Base-by-base conservation (phyloP, 1,140 invertebrate species). In the Drosophila simulans region DNA sequence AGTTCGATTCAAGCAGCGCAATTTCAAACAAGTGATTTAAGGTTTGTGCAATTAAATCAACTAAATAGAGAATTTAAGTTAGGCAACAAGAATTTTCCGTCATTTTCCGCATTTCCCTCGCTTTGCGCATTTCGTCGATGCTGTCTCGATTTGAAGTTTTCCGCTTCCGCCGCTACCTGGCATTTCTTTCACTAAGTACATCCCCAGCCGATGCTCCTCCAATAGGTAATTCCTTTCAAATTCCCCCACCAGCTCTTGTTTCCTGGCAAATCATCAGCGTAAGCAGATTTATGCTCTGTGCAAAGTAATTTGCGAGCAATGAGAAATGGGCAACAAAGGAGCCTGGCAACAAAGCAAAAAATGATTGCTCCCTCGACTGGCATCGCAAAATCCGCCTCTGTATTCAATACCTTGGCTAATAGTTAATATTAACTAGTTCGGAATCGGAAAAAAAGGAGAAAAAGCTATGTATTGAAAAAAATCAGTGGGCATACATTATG, bases 281-380 rank as follows among this genome's bases (percentile, higher is more conserved):
- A 77, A 80, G 73, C 68, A 74, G 81, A 81, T 85, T 85, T 85
- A 58, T 77, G 64, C 48, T 58, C 53, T 63, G 49, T 31, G 40
- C 62, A 60, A 69, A 55, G 56, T 70, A 62, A 81, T 72, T 64
- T 64, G 35, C 58, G 11, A 75, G 69, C 51, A 39, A 54, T 49
- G 62, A 62, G 49, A 49, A 59, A 59, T 46, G 40, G 42, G 31
- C 52, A 34, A 46, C 58, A 74, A 74, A 40, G 71, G 37, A 68
- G 35, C 49, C 72, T 59, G 72, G 60, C 72, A 59, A 77, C 63
- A 77, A 77, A 39, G 68, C 55, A 69, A 55, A 77, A 60, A 60
- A 68, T 75, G 64, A 82, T 83, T 81, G 60, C 55, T 77, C 69
- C 54, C 56, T 37, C 25, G 51, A 45, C 45, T 57, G 45, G 11